These are phyloP conservation scores for Diabrotica balteata DNA, from an alignment of 2,888 invertebrate species.

Conservation along the genomic window DNA sequence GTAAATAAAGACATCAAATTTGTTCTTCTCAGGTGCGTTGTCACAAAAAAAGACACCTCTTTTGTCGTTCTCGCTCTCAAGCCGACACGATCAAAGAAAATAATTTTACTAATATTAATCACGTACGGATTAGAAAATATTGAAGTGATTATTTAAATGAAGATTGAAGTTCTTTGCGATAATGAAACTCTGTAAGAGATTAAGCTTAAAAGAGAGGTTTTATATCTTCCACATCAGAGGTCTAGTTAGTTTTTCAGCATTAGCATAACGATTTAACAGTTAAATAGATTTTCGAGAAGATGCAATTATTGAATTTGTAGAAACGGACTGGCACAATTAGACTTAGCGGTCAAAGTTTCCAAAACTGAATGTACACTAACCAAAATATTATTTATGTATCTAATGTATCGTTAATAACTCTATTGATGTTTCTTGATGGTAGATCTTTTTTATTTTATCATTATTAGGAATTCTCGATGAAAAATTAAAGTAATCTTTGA, in stretches of 20 bases:
- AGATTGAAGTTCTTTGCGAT: constrained; percentile 53
- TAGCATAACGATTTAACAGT: constrained; percentile 6
- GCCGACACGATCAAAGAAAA: constrained; percentile 51
- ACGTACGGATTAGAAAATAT: constrained; percentile 56
- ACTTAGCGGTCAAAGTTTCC: too few species aligned
- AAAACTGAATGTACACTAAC: too few species aligned
- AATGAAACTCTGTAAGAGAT: constrained; percentile 51
- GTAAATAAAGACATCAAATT: constrained; percentile 41
- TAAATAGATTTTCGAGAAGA: not conserved
- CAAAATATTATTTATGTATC: too few species aligned
- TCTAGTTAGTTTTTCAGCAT: not conserved
- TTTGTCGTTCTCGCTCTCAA: constrained; percentile 37
- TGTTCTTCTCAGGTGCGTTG: constrained; percentile 38
- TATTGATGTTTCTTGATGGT: too few species aligned
- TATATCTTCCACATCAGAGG: constrained; percentile 31
- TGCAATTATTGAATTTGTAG: too few species aligned
- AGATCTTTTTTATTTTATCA: too few species aligned
- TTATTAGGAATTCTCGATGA: too few species aligned
- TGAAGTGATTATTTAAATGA: constrained; percentile 58
- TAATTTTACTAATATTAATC: constrained; percentile 55
- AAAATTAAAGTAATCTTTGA: too few species aligned
- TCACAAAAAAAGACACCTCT: constrained; percentile 36
- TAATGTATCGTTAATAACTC: too few species aligned
- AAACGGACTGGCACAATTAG: too few species aligned
- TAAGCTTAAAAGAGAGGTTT: constrained; percentile 38